A percentile compares a stretch with the other conserved stretches of the same genome.
Evolutionary conservation across 2,797 vertebrate species (phyloP).

Genomic region (Semaprochilodus insignis): DNA sequence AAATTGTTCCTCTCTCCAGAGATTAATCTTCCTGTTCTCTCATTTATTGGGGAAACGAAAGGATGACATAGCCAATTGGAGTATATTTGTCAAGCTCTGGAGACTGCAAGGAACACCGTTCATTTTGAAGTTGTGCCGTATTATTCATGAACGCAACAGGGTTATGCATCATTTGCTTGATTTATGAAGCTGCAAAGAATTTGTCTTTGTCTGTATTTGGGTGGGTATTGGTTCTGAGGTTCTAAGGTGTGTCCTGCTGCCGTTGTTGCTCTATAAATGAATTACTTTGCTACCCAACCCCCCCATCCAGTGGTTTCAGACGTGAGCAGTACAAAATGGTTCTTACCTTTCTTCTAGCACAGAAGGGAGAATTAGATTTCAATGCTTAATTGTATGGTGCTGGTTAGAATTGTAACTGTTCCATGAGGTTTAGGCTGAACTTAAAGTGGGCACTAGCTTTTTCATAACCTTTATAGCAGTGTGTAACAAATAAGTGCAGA

Average conservation of each 20-base stretch:
- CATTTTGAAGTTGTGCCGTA: neutral
- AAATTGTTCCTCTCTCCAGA: constrained; percentile 38
- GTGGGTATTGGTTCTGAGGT: neutral
- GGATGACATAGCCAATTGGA: constrained; percentile 4
- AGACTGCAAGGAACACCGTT: constrained; percentile 11
- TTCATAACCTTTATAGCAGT: no score
- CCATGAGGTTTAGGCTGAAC: neutral
- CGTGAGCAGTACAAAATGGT: neutral
- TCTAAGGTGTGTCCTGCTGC: neutral
- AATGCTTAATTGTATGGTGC: neutral
- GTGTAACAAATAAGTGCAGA: no score
- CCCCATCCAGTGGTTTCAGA: neutral
- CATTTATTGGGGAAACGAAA: constrained; percentile 32
- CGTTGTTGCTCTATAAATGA: neutral
- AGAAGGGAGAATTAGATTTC: neutral
- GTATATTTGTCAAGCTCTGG: constrained; percentile 24
- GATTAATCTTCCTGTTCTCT: constrained; percentile 22
- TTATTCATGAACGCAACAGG: constrained; percentile 19
- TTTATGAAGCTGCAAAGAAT: constrained; percentile 20
- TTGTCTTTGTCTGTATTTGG: neutral
- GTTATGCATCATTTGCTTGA: neutral
- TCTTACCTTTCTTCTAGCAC: neutral
- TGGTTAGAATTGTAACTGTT: neutral
- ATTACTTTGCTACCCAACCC: neutral
- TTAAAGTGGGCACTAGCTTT: no score